Percentiles rank a stretch among this genome's conserved stretches.
Evolutionary conservation across 1,140 invertebrate genomes (phyloP).

Genomic region (Phocides pigmalion): DNA sequence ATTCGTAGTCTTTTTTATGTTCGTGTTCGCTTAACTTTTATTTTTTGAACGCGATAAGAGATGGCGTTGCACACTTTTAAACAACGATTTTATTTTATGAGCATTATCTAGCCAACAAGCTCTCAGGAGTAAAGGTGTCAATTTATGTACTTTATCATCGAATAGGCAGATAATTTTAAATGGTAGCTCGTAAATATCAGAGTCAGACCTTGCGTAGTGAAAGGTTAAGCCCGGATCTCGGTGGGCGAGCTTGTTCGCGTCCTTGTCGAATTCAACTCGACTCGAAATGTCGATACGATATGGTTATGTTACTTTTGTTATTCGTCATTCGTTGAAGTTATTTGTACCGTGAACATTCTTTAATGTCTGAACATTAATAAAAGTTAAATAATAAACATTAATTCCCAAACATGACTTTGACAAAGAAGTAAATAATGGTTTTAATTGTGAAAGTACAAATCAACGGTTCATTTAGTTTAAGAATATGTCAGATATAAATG

Average conservation of each 20-base stretch:
- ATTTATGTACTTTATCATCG: conserved; percentile 26
- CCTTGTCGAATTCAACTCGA: conserved; percentile 20
- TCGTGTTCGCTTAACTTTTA: not conserved
- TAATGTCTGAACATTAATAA: no score
- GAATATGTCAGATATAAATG: no score
- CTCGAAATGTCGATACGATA: conserved; percentile 6
- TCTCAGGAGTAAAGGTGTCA: conserved; percentile 21
- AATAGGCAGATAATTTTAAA: conserved; percentile 18
- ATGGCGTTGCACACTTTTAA: not conserved
- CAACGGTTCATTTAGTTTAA: no score
- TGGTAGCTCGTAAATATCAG: conserved; percentile 25
- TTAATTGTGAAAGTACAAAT: no score
- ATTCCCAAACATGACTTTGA: no score
- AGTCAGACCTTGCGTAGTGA: conserved; percentile 23
- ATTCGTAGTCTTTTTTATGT: not conserved
- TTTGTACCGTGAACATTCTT: not conserved
- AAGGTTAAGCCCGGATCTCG: conserved; percentile 32
- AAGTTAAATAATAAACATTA: no score
- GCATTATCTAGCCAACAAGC: not conserved
- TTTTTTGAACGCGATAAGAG: not conserved
- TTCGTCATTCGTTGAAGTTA: not conserved
- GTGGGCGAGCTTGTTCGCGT: conserved; percentile 27
- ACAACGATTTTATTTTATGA: conserved; percentile 2
- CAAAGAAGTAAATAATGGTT: no score
- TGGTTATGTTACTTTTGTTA: conserved; percentile 1